Evolutionary conservation across 2,888 invertebrate genomes (phyloP).

Genomic region (Archips crataeganus): DNA sequence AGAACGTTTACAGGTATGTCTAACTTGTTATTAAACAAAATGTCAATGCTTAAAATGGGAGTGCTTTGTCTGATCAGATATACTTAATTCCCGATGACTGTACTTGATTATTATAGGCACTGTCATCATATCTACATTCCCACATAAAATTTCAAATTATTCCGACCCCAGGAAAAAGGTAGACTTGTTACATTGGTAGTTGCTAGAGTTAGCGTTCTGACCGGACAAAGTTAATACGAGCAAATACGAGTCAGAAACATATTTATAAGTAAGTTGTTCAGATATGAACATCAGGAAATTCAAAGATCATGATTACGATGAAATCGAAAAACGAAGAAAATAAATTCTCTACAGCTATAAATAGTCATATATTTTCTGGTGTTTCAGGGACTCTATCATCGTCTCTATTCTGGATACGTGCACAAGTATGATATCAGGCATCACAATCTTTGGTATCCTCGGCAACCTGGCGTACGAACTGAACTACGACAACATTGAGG

Average conservation of each 20-base stretch:
- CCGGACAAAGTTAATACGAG: no score
- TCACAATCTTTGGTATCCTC: constrained; percentile 93
- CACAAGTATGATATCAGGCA: constrained; percentile 92
- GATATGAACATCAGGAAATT: no score
- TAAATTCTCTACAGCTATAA: not conserved
- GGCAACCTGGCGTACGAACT: constrained; percentile 91
- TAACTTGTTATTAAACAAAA: not conserved
- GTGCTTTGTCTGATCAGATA: not conserved
- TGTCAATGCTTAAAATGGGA: not conserved
- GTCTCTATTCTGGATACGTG: constrained; percentile 93
- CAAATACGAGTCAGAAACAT: no score
- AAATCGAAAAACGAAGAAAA: no score
- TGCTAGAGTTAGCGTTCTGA: no score
- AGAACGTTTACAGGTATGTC: constrained; percentile 89
- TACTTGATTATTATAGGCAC: not conserved
- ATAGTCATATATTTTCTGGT: not conserved
- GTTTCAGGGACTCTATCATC: constrained; percentile 90
- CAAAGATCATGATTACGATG: no score
- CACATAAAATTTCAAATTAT: no score
- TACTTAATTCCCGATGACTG: not conserved
- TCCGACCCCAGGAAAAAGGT: no score
- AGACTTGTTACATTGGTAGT: no score
- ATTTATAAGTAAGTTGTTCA: no score
- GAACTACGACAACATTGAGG: constrained; percentile 84
- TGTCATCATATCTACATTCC: no score